Evolutionary conservation across 2,797 vertebrate genomes (phyloP).

Genomic region (Tokudaia muenninki): DNA sequence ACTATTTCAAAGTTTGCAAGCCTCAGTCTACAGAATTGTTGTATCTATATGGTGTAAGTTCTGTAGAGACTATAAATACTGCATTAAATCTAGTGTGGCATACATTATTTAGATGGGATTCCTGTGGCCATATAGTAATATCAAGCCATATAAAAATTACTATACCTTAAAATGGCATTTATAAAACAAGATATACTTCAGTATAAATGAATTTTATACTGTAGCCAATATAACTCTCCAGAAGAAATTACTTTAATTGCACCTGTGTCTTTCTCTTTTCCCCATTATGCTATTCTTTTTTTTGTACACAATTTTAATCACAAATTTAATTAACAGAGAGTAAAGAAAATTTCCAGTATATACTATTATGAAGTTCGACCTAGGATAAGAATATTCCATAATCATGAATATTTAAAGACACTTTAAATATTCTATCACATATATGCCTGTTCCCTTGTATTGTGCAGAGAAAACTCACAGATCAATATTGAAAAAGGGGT

Average conservation of each 20-base stretch:
- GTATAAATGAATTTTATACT: background rate
- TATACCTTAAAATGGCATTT: background rate
- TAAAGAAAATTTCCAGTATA: background rate
- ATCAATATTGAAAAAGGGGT: background rate
- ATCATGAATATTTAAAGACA: background rate
- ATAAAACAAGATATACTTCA: slow-evolving; percentile 33
- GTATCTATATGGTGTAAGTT: background rate
- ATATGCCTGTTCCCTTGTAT: background rate
- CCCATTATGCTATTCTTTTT: background rate
- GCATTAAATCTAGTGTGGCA: background rate
- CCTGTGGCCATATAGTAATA: background rate
- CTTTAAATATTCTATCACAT: slow-evolving; percentile 19
- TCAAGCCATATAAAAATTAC: background rate
- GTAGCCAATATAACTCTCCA: background rate
- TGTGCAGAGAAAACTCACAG: background rate
- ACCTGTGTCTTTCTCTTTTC: background rate
- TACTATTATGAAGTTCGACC: background rate
- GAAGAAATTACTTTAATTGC: slow-evolving; percentile 34
- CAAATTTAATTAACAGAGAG: background rate
- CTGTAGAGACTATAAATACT: background rate
- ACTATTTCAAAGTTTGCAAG: slow-evolving; percentile 27
- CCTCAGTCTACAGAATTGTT: background rate
- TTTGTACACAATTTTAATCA: background rate
- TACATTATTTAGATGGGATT: background rate
- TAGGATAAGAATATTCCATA: slow-evolving; percentile 10